Conservation (phyloP, 2,888 invertebrate genomes). For the Tinea trinotella region DNA sequence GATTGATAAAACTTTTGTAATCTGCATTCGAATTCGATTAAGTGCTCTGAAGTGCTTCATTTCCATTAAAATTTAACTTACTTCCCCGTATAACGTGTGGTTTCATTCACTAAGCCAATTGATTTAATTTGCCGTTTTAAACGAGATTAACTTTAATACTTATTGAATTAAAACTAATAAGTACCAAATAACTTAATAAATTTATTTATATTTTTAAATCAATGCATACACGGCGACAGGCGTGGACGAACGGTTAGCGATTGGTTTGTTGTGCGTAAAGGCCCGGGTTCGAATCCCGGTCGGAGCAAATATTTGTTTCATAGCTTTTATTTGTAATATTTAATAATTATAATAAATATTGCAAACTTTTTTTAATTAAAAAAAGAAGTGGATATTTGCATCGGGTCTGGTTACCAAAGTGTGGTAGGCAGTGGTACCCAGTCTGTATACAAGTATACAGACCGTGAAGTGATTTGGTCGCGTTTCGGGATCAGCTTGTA, state of each 20-base stretch:
- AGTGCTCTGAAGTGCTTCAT: neutral
- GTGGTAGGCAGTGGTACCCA: too few species aligned
- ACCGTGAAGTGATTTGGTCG: too few species aligned
- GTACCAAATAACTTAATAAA: neutral
- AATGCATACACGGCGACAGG: too few species aligned
- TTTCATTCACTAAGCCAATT: constrained; percentile 2
- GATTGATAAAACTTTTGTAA: constrained; percentile 14
- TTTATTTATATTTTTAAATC: neutral
- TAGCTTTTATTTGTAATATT: too few species aligned
- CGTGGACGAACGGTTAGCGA: too few species aligned
- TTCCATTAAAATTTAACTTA: neutral
- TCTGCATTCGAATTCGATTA: constrained; percentile 13
- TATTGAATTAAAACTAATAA: neutral
- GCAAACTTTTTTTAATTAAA: too few species aligned
- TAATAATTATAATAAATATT: too few species aligned
- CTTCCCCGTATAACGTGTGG: neutral
- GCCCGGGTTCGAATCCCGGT: neutral
- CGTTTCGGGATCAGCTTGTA: too few species aligned
- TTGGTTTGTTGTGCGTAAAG: neutral
- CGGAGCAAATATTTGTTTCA: neutral
- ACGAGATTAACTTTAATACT: too few species aligned
- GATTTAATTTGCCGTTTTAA: neutral
- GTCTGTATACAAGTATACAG: too few species aligned
- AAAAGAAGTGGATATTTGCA: too few species aligned
- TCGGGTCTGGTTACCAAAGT: too few species aligned